Evolutionary conservation across 2,797 vertebrate species (phyloP).

Genomic region (Epinephelus malabaricus): DNA sequence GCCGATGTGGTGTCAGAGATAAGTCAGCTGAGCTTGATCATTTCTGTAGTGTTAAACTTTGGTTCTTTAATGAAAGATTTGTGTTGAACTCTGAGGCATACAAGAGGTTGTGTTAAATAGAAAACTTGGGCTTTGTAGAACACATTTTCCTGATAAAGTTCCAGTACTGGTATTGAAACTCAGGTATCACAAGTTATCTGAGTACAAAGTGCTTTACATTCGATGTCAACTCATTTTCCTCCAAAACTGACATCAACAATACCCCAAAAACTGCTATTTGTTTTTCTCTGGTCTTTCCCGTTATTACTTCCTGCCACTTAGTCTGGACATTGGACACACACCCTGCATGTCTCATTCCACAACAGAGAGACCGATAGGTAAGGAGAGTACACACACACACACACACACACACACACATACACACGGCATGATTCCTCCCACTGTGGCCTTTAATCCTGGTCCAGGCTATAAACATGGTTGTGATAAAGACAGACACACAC

Average conservation of each 20-base stretch:
- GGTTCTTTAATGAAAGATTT: background rate
- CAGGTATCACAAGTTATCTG: background rate
- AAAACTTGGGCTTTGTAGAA: background rate
- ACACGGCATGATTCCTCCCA: conserved; percentile 23
- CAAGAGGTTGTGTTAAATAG: background rate
- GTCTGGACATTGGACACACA: conserved; percentile 51
- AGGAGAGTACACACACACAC: background rate
- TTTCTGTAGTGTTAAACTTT: background rate
- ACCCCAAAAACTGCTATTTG: conserved; percentile 32
- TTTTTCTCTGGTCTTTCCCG: conserved; percentile 18
- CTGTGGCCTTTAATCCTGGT: conserved; percentile 56
- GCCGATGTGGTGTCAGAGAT: background rate
- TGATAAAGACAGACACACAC: conserved; percentile 48
- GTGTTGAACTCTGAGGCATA: background rate
- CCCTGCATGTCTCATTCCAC: conserved; percentile 12
- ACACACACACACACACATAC: conserved; percentile 19
- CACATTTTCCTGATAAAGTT: background rate
- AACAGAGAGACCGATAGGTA: conserved; percentile 23
- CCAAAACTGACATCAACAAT: conserved; percentile 30
- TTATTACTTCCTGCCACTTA: conserved; percentile 68
- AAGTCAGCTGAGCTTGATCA: background rate
- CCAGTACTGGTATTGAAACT: background rate
- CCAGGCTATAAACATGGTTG: conserved; percentile 58
- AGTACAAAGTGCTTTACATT: background rate
- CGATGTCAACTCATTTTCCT: conserved; percentile 26